A percentile compares a stretch with the other conserved stretches of the same genome.
These are phyloP conservation scores for Chloroceryle inda DNA, from an alignment of 2,797 vertebrate species.

Conservation along the genomic window DNA sequence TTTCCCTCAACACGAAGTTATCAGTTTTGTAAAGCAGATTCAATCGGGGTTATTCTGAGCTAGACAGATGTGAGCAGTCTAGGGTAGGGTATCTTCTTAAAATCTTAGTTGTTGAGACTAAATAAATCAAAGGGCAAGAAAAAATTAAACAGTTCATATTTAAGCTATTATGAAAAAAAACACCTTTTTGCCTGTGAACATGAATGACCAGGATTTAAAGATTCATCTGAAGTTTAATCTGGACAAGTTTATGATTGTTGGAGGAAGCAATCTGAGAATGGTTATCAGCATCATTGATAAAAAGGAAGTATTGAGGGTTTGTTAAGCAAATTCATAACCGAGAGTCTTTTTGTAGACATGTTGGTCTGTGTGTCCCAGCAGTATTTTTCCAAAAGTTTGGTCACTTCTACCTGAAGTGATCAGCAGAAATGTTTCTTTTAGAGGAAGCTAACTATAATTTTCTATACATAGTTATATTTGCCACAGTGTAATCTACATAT, in stretches of 20 bases:
- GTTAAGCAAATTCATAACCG: background rate
- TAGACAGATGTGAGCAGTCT: background rate
- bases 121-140: background rate
- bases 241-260: background rate
- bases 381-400: background rate
- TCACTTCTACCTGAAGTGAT: background rate
- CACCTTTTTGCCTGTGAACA: background rate
- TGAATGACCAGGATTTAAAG: background rate
- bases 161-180: background rate
- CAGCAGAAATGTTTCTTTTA: background rate
- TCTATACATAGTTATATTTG: background rate
- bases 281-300: background rate
- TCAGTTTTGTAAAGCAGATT: background rate
- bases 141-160: background rate
- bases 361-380: background rate
- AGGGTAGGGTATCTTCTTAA: background rate
- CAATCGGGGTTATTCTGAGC: background rate
- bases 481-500: background rate
- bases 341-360: background rate
- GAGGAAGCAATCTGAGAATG: background rate
- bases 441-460: background rate
- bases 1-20: background rate
- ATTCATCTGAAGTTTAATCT: background rate
- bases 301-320: background rate
- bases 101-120: background rate